A percentile compares a stretch with the other conserved stretches of the same genome.
These are phyloP conservation scores for Shinisaurus crocodilurus DNA, from an alignment of 2,113 vertebrate species.

Conservation along the genomic window DNA sequence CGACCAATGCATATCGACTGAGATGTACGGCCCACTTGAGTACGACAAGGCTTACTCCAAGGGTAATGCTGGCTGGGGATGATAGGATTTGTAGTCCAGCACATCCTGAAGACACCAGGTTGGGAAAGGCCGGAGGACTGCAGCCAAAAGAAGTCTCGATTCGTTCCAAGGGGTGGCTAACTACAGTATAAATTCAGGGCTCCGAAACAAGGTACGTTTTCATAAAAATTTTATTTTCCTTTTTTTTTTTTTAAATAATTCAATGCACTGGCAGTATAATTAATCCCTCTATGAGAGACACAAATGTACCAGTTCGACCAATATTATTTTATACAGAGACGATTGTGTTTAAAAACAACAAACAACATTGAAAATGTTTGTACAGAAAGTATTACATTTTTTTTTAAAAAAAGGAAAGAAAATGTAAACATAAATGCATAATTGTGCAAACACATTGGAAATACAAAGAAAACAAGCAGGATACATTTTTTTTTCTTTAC, in stretches of 20 bases:
- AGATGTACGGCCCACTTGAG: too few relatives aligned
- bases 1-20: too few relatives aligned
- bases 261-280: constrained; percentile 83
- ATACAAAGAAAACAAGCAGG: constrained; percentile 88
- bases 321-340: constrained; percentile 93
- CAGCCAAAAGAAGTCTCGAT: too few relatives aligned
- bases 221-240: constrained; percentile 86
- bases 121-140: not conserved
- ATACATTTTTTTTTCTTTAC: constrained; percentile 81
- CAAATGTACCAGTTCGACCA: constrained; percentile 83
- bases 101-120: not conserved
- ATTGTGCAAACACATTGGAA: constrained; percentile 88
- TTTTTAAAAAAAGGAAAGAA: constrained; percentile 85
- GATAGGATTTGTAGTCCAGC: too few relatives aligned
- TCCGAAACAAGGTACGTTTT: constrained; percentile 76
- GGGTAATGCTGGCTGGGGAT: too few relatives aligned
- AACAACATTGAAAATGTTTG: constrained; percentile 91
- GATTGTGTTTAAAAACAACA: constrained; percentile 94
- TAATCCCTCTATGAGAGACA: constrained; percentile 84
- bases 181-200: constrained; percentile 62
- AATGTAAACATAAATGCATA: constrained; percentile 87
- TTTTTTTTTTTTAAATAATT: constrained; percentile 85
- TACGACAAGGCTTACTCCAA: too few relatives aligned
- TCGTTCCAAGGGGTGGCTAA: not conserved
- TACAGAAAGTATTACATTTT: constrained; percentile 91